Conservation (phyloP, 2,888 invertebrate genomes). For the Rhodophaea formosa region DNA sequence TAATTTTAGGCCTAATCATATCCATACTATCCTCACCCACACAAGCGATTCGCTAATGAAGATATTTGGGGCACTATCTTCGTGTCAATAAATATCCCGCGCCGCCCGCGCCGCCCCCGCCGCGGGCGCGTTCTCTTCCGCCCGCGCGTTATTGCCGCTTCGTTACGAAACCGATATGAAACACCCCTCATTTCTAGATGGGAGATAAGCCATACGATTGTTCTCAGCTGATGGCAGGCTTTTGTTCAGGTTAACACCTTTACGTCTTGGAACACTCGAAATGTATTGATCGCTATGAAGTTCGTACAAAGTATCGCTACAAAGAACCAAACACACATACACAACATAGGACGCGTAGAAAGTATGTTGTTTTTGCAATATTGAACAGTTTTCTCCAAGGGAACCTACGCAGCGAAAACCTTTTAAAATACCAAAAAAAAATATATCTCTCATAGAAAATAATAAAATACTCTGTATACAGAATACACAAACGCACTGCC, state of each 20-base stretch:
- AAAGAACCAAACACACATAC: no score
- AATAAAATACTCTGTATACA: no score
- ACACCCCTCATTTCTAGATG: slow-evolving; percentile 35
- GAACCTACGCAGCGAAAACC: no score
- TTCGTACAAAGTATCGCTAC: no score
- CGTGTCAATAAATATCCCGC: slow-evolving; percentile 58
- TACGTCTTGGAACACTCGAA: background rate
- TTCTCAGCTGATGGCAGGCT: slow-evolving; percentile 11
- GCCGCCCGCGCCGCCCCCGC: slow-evolving; percentile 38
- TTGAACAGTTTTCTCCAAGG: no score
- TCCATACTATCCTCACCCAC: slow-evolving; percentile 38
- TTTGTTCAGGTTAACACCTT: background rate
- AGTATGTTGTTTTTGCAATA: no score
- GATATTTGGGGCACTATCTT: slow-evolving; percentile 65
- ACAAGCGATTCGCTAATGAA: slow-evolving; percentile 62
- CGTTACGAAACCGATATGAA: slow-evolving; percentile 57
- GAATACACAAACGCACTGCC: no score
- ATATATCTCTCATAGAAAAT: no score
- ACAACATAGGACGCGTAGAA: no score
- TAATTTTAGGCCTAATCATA: no score
- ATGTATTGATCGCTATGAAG: no score
- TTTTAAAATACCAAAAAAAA: no score
- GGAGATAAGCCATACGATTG: slow-evolving; percentile 7
- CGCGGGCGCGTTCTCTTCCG: slow-evolving; percentile 41
- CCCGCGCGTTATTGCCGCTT: slow-evolving; percentile 41